Evolutionary conservation across 2,888 invertebrate genomes (phyloP).

Genomic region (Leucozona laternaria): DNA sequence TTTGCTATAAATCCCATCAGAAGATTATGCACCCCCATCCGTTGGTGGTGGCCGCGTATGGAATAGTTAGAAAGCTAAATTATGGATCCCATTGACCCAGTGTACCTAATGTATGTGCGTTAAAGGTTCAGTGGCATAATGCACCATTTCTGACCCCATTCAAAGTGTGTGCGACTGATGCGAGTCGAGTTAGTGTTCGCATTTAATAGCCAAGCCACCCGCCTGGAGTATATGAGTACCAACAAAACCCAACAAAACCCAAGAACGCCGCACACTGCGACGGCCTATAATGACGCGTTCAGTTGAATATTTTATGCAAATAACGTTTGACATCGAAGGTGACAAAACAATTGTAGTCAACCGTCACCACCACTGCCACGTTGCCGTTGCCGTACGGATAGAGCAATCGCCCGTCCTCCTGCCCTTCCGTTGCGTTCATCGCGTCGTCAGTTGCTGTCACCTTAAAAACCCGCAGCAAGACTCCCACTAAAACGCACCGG

Average conservation of each 20-base stretch:
- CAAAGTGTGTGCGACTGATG: conserved; percentile 44
- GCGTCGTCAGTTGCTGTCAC: conserved; percentile 12
- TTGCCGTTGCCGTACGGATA: not conserved
- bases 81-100: conserved; percentile 72
- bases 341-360: conserved; percentile 73
- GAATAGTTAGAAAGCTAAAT: conserved; percentile 38
- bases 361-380: conserved; percentile 24
- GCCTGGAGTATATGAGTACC: conserved; percentile 15
- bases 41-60: not conserved
- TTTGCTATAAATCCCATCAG: not conserved
- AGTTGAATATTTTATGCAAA: conserved; percentile 73
- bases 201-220: conserved; percentile 39
- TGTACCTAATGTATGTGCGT: conserved; percentile 36
- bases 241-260: conserved; percentile 9
- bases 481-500: conserved; percentile 74
- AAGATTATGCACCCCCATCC: conserved; percentile 46
- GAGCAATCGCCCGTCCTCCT: not conserved
- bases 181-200: conserved; percentile 49
- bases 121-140: conserved; percentile 66
- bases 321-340: conserved; percentile 72
- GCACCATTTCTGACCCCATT: conserved; percentile 73
- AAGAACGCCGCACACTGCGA: conserved; percentile 48
- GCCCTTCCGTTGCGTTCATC: no score
- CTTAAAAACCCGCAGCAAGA: conserved; percentile 45
- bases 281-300: conserved; percentile 69